A percentile compares a stretch with the other conserved stretches of the same genome.
These are phyloP conservation scores for Ctenomys sociabilis DNA, from an alignment of 2,113 vertebrate genomes.

Conservation along the genomic window DNA sequence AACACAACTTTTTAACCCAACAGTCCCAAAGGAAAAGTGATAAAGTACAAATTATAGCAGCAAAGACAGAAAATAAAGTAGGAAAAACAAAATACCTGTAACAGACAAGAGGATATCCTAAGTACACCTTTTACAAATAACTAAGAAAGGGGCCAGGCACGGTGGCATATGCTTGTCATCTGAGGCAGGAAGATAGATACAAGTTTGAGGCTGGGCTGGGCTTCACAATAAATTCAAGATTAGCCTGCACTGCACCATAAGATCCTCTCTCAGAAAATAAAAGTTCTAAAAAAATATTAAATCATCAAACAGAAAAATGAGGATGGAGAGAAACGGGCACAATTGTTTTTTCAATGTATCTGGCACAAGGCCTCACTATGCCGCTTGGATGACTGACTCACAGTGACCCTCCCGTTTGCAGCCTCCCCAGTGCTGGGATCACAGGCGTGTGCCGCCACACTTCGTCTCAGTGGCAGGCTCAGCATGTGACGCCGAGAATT, in stretches of 20 bases:
- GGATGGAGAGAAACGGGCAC: not conserved
- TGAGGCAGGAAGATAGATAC: not conserved
- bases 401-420: no score
- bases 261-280: not conserved
- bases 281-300: constrained; percentile 15
- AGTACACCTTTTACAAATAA: not conserved
- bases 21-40: constrained; percentile 21
- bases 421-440: no score
- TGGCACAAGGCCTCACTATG: no score
- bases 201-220: not conserved
- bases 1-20: not conserved
- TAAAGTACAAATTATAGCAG: not conserved
- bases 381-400: no score
- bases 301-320: not conserved
- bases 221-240: not conserved
- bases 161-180: not conserved
- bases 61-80: not conserved
- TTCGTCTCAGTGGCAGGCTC: no score
- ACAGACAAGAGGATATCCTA: constrained; percentile 17
- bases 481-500: no score
- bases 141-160: not conserved
- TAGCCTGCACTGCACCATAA: not conserved
- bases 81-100: not conserved
- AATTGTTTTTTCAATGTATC: no score
- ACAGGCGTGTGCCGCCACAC: no score